A percentile compares a stretch with the other conserved stretches of the same genome.
These are phyloP conservation scores for Nephrotoma guestfalica DNA, from an alignment of 2,888 invertebrate species.

Conservation along the genomic window DNA sequence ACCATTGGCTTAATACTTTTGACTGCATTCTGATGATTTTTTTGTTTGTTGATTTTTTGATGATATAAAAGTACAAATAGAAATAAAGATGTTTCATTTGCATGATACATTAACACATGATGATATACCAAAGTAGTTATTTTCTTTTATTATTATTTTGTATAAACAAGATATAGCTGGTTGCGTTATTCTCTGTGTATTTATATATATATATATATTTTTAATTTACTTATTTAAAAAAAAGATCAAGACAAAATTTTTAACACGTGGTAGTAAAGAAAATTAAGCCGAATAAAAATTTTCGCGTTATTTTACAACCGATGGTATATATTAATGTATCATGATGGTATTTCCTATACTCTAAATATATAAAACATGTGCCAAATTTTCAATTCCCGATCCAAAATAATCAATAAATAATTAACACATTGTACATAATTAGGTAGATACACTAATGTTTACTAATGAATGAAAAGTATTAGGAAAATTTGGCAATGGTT, in stretches of 20 bases:
- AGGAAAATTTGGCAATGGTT: background rate
- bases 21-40: conserved; percentile 53
- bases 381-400: background rate
- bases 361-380: background rate
- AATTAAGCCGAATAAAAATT: background rate
- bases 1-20: conserved; percentile 79
- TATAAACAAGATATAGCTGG: background rate
- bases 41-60: background rate
- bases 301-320: background rate
- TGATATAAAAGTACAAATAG: background rate
- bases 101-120: background rate
- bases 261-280: background rate
- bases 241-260: background rate
- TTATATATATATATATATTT: background rate
- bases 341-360: background rate
- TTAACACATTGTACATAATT: background rate
- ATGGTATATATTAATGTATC: background rate
- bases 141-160: background rate
- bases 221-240: background rate
- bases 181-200: background rate
- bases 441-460: background rate
- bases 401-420: background rate
- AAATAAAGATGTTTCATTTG: background rate
- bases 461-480: background rate
- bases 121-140: background rate